phyloP scores from a whole-genome alignment of 2,797 vertebrate species.

The Sebastes ruberrimus region DNA sequence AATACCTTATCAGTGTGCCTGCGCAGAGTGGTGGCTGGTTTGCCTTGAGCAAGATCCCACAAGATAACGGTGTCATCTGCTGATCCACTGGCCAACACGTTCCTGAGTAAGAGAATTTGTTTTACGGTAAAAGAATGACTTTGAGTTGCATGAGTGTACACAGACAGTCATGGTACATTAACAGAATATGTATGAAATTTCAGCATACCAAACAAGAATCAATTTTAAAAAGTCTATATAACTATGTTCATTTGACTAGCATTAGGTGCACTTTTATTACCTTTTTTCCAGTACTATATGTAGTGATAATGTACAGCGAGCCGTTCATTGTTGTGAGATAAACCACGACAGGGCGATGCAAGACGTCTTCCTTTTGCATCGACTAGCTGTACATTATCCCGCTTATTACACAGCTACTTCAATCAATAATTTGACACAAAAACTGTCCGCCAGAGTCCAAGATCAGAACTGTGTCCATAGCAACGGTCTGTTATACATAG shows the following conservation, averaged over 20 bases:
- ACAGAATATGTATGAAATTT: background rate
- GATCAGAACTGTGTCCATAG: too few species aligned
- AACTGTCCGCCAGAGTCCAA: rapidly evolving
- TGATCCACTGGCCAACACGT: conserved; percentile 93
- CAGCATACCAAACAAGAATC: background rate
- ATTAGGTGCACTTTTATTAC: background rate
- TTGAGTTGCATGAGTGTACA: background rate
- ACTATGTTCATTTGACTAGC: background rate
- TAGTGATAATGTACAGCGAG: too few species aligned
- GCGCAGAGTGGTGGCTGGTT: conserved; percentile 87
- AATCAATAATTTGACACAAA: too few species aligned
- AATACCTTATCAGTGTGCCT: conserved; percentile 93
- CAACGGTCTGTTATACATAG: too few species aligned
- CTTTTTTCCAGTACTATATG: background rate
- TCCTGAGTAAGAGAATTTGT: conserved; percentile 75
- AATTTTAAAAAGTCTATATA: background rate
- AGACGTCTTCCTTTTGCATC: rapidly evolving
- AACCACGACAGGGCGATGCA: too few species aligned
- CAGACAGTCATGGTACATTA: background rate
- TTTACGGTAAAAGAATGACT: background rate
- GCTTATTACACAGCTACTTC: too few species aligned
- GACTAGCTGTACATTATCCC: too few species aligned
- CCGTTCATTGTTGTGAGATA: too few species aligned
- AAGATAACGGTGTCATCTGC: conserved; percentile 91
- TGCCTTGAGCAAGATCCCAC: conserved; percentile 92